A percentile compares a stretch with the other conserved stretches of the same genome.
Evolutionary conservation across 2,888 invertebrate species (phyloP).

Genomic region (Danaus chrysippus): DNA sequence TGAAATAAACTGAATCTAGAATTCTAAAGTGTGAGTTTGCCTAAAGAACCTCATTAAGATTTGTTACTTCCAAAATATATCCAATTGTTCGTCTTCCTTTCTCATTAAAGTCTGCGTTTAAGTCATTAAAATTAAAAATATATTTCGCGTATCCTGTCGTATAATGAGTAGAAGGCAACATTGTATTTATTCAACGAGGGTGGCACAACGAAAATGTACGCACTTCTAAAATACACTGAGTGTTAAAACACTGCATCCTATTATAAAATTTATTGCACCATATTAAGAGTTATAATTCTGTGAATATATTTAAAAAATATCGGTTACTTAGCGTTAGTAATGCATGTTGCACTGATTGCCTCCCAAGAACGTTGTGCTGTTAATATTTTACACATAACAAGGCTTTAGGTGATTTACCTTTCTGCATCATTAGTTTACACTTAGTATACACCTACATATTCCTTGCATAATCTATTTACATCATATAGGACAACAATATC

Average conservation of each 20-base stretch:
- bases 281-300: neutral
- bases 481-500: neutral
- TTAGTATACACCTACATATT: neutral
- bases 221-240: neutral
- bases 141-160: constrained; percentile 8
- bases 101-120: constrained; percentile 1
- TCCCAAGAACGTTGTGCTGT: constrained; percentile 5
- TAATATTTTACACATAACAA: constrained; percentile 7
- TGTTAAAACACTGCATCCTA: neutral
- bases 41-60: neutral
- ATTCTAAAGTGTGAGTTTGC: too few relatives aligned
- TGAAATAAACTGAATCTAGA: too few relatives aligned
- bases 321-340: constrained; percentile 4
- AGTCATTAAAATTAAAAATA: constrained; percentile 5
- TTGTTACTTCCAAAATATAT: constrained; percentile 1
- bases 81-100: neutral
- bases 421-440: constrained; percentile 3
- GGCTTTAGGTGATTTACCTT: constrained; percentile 5
- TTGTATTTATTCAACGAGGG: constrained; percentile 7
- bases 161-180: constrained; percentile 7
- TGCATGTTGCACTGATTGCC: constrained; percentile 5
- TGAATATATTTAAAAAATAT: constrained; percentile 3
- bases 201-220: constrained; percentile 4
- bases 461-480: neutral
- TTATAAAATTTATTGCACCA: neutral